These are phyloP conservation scores for Drosophila ustulata DNA, from an alignment of 2,888 invertebrate species.

Conservation along the genomic window DNA sequence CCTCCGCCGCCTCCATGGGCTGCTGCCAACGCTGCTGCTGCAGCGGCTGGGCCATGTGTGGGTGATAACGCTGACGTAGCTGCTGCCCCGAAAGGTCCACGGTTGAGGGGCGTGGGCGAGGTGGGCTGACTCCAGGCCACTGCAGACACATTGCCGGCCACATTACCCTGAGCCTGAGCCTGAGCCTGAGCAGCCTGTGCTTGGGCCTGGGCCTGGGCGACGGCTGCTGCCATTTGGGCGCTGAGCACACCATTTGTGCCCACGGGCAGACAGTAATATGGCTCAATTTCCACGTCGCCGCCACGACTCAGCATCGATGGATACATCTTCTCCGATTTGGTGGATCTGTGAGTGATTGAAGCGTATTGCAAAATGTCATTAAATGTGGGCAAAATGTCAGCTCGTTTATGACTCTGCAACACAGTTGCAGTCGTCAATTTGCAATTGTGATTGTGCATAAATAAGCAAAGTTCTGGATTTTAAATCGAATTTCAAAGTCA, in stretches of 20 bases:
- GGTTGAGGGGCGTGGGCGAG: constrained; percentile 88
- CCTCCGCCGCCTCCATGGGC: constrained; percentile 35
- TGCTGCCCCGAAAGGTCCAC: constrained; percentile 83
- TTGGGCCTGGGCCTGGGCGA: constrained; percentile 72
- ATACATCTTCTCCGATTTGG: constrained; percentile 97
- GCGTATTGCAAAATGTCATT: not conserved
- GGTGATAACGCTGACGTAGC: constrained; percentile 86
- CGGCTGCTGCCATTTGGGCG: constrained; percentile 82
- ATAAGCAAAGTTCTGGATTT: not conserved
- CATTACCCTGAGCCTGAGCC: constrained; percentile 42
- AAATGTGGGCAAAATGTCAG: constrained; percentile 31
- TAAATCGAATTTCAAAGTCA: not conserved
- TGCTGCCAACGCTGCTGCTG: constrained; percentile 44
- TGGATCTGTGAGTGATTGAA: constrained; percentile 88
- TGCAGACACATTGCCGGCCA: constrained; percentile 43
- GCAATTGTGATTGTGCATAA: not conserved
- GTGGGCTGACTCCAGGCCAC: constrained; percentile 90
- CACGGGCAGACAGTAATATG: constrained; percentile 94
- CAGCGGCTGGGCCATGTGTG: constrained; percentile 85
- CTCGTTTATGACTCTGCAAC: too few relatives aligned
- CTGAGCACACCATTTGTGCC: constrained; percentile 85
- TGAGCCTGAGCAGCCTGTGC: constrained; percentile 49
- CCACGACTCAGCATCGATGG: constrained; percentile 95
- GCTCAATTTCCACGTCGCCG: constrained; percentile 93
- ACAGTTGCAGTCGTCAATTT: not conserved